Conservation (phyloP, 1,140 invertebrate species). For the Drosophila hydei region DNA sequence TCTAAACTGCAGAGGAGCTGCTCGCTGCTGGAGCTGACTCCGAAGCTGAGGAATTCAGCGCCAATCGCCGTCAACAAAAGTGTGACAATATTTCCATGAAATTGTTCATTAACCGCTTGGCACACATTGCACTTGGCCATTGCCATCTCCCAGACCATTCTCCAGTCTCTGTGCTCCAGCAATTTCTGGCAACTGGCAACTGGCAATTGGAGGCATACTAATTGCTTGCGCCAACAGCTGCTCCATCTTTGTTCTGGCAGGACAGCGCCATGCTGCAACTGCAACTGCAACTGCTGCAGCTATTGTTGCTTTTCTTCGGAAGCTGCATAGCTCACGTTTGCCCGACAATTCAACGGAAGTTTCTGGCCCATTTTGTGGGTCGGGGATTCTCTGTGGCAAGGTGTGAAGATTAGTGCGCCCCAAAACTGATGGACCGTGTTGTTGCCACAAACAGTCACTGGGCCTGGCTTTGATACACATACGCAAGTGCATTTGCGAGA, state of each 20-base stretch:
- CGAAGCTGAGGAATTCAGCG: conserved; percentile 71
- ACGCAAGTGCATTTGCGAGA: conserved; percentile 33
- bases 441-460: conserved; percentile 19
- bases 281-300: conserved; percentile 41
- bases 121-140: conserved; percentile 73
- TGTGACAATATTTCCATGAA: conserved; percentile 82
- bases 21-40: not conserved
- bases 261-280: conserved; percentile 48
- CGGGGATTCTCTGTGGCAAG: conserved; percentile 50
- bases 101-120: conserved; percentile 82
- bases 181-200: conserved; percentile 62
- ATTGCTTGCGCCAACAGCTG: conserved; percentile 69
- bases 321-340: conserved; percentile 69
- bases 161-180: conserved; percentile 8
- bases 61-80: conserved; percentile 71
- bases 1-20: conserved; percentile 16
- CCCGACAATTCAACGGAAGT: conserved; percentile 73
- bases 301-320: conserved; percentile 73
- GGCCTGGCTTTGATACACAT: conserved; percentile 32
- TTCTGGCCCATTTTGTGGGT: conserved; percentile 31
- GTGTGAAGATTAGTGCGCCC: conserved; percentile 78
- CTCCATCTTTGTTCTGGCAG: conserved; percentile 5
- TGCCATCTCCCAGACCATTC: conserved; percentile 5
- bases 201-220: conserved; percentile 49
- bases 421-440: conserved; percentile 36